phyloP scores from a whole-genome alignment of 1,140 invertebrate genomes.

The Scaptomyza pallida region DNA sequence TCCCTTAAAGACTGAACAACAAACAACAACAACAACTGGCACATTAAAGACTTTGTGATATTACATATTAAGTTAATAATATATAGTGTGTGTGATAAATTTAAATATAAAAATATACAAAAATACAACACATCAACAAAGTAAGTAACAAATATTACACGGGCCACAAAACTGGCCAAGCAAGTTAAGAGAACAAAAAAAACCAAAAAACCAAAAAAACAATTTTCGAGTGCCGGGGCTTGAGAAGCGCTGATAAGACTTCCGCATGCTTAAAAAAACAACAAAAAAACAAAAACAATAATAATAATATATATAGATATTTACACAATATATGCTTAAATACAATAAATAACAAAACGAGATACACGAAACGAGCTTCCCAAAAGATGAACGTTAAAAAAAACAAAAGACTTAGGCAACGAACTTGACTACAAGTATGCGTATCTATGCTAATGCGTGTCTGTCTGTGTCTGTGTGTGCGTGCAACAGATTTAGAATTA shows the following conservation, averaged over 20 bases:
- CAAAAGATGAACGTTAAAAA: slow-evolving; percentile 22
- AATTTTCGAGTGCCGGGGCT: slow-evolving; percentile 24
- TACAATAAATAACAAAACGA: slow-evolving; percentile 57
- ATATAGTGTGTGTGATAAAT: slow-evolving; percentile 73
- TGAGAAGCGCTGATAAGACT: slow-evolving; percentile 64
- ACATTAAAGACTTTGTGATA: slow-evolving; percentile 32
- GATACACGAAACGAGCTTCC: slow-evolving; percentile 21
- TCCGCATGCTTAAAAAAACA: slow-evolving; percentile 68
- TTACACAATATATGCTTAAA: slow-evolving; percentile 60
- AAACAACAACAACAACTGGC: too few relatives aligned
- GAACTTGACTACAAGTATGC: slow-evolving; percentile 56
- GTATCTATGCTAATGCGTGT: slow-evolving; percentile 17
- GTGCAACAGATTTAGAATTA: slow-evolving; percentile 58
- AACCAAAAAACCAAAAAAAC: slow-evolving; percentile 22
- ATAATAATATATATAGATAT: slow-evolving; percentile 45
- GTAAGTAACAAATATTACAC: slow-evolving; percentile 61
- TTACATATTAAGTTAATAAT: slow-evolving; percentile 28
- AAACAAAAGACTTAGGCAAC: slow-evolving; percentile 63
- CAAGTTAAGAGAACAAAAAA: slow-evolving; percentile 64
- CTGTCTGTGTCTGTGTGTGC: slow-evolving; percentile 24
- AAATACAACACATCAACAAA: slow-evolving; percentile 44
- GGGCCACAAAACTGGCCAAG: slow-evolving; percentile 56
- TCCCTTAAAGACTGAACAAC: slow-evolving; percentile 30
- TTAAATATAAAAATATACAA: slow-evolving; percentile 48
- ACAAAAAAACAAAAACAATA: slow-evolving; percentile 22